phyloP scores from a whole-genome alignment of 2,797 vertebrate genomes.

The Melanotaenia trifasciata region DNA sequence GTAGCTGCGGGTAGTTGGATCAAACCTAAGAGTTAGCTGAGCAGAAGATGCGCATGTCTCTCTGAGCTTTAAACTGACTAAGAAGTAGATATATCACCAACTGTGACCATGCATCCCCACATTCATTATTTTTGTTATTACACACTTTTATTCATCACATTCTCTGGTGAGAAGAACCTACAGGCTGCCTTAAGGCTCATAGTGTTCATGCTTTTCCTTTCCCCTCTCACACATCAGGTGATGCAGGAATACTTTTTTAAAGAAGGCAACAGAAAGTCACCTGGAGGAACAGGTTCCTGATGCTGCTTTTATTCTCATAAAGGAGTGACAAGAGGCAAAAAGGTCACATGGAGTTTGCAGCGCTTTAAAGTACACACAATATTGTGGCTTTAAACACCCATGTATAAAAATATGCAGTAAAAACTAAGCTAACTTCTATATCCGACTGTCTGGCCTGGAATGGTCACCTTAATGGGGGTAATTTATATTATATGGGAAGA shows the following conservation, averaged over 20 bases:
- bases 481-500: constrained; percentile 43
- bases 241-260: constrained; percentile 22
- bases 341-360: neutral
- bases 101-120: constrained; percentile 11
- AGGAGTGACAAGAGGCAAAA: neutral
- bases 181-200: constrained; percentile 28
- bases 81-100: constrained; percentile 15
- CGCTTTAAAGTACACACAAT: constrained; percentile 2
- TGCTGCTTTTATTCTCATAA: constrained; percentile 19
- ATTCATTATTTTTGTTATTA: constrained; percentile 53
- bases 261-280: constrained; percentile 12
- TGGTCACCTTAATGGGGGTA: constrained; percentile 34
- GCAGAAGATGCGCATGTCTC: neutral
- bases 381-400: neutral
- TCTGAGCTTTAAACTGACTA: constrained; percentile 17
- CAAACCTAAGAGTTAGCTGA: neutral
- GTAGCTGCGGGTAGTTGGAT: neutral
- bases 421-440: neutral
- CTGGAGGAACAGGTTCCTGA: constrained; percentile 4
- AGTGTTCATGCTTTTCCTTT: constrained; percentile 3
- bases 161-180: constrained; percentile 20
- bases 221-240: constrained; percentile 22
- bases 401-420: neutral
- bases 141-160: constrained; percentile 16
- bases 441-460: constrained; percentile 45